Evolutionary conservation across 2,797 vertebrate genomes (phyloP).

Genomic region (Syndactyla subalaris): DNA sequence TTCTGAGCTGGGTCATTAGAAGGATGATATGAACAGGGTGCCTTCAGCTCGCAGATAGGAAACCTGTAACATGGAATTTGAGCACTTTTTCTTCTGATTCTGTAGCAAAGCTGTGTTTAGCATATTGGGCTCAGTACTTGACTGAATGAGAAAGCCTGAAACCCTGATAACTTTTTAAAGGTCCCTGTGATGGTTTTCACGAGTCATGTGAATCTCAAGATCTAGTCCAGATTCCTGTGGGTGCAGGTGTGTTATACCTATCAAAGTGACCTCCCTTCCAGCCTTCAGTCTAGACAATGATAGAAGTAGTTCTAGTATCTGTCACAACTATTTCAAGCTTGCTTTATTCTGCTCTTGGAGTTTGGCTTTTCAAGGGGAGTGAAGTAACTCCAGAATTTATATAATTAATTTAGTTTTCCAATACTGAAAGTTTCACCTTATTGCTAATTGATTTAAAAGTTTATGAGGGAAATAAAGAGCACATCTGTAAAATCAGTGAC

Average conservation of each 20-base stretch:
- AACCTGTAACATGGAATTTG: not conserved
- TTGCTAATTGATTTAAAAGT: not conserved
- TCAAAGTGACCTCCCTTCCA: not conserved
- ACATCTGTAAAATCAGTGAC: not conserved
- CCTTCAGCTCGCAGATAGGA: not conserved
- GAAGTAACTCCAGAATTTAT: not conserved
- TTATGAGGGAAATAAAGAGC: not conserved
- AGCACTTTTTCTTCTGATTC: not conserved
- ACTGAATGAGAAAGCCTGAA: not conserved
- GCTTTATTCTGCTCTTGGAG: not conserved
- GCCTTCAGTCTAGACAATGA: not conserved
- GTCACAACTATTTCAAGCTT: not conserved
- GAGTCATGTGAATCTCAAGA: not conserved
- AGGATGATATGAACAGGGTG: rapidly evolving
- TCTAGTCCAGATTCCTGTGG: not conserved
- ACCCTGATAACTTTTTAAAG: not conserved
- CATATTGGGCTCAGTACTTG: not conserved
- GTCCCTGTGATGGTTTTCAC: not conserved
- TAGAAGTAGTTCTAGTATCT: not conserved
- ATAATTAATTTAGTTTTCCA: not conserved
- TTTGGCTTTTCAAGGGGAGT: not conserved
- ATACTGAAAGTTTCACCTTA: not conserved
- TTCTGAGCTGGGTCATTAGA: not conserved
- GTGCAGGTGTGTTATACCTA: not conserved
- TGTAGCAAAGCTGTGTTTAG: not conserved